Base-by-base conservation (phyloP, 2,888 invertebrate genomes). In the Glaucopsyche alexis region DNA sequence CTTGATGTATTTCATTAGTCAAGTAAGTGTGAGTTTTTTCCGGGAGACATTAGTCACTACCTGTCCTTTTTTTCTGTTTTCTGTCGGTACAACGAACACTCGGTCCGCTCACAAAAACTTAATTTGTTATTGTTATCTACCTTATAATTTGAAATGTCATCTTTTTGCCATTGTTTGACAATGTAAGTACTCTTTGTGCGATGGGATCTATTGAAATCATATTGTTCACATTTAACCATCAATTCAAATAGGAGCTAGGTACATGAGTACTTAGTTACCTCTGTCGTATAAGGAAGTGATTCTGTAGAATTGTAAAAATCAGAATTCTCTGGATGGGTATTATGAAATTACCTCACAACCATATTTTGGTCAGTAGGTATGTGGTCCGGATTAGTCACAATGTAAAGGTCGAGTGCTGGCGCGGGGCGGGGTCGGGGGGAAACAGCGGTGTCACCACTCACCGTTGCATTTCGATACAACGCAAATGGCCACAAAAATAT, bases 401-500 rank as follows among this genome's bases (percentile, higher is more conserved):
- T 11, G 14, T 29, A 13, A 19, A 60, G 60, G 55, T 55, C 19
- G 47, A 47, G 9, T 47, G 47, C 47, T 11, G 13, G 47, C 47
- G 13, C 42, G 13, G 13, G 47, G 47, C 47, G 55, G 19, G 52
- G 8, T 16, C 16, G 52, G 52, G 19, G 19, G 45, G 67, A 19
- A 13, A 11, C 60, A 66, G 49, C 50, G 38, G 19, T 50, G 67
- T 72, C 50, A 50, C 29, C 65, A 38, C 19, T 72, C 50, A 50
- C 29, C 65, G 47, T 42, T 72, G 72, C 72, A 66, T 66, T 72
- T 67, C 50, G 73, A 55, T 55, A 72, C 70, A 66, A 71, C 75
- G 84, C 84, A 69, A 69, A 69, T 49, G 49, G 69, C 19, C 81
- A 82, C 82, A 84, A 83, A 84, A 84, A 84, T 84, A 86, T 87